Evolutionary conservation across 2,113 vertebrate genomes (phyloP).

Genomic region (Gulo gulo): DNA sequence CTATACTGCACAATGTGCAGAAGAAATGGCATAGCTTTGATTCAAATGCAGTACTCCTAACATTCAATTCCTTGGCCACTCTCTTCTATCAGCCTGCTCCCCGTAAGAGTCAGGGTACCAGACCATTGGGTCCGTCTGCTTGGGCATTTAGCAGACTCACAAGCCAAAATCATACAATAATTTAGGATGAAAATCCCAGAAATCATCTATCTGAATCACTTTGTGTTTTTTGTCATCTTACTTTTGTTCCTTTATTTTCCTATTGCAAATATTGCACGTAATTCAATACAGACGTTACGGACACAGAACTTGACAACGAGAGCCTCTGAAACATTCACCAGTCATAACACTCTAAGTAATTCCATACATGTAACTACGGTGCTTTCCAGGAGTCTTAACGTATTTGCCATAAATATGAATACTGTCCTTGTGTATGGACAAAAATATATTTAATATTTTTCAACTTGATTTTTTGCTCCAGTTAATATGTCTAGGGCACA

Average conservation of each 20-base stretch:
- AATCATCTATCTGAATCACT: neutral
- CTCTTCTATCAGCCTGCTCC: neutral
- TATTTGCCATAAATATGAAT: neutral
- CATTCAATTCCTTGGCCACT: neutral
- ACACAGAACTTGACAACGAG: neutral
- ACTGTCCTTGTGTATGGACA: neutral
- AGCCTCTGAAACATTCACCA: neutral
- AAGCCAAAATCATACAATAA: neutral
- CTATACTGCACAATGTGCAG: neutral
- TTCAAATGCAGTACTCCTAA: neutral
- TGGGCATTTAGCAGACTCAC: neutral
- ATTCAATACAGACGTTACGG: neutral
- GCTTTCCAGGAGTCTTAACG: neutral
- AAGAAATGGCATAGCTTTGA: conserved; percentile 11
- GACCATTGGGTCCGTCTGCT: neutral
- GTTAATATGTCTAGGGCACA: neutral
- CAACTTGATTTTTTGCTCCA: neutral
- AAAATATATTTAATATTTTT: neutral
- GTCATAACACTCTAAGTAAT: neutral
- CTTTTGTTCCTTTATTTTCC: neutral
- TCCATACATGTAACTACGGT: neutral
- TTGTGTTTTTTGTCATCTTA: neutral
- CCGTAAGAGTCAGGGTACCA: neutral
- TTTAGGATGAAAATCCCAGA: neutral
- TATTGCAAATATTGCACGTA: neutral